Evolutionary conservation across 1,140 invertebrate genomes (phyloP), one percentile per base, ranked within the genome.

Genomic region (Hyles euphorbiae): DNA sequence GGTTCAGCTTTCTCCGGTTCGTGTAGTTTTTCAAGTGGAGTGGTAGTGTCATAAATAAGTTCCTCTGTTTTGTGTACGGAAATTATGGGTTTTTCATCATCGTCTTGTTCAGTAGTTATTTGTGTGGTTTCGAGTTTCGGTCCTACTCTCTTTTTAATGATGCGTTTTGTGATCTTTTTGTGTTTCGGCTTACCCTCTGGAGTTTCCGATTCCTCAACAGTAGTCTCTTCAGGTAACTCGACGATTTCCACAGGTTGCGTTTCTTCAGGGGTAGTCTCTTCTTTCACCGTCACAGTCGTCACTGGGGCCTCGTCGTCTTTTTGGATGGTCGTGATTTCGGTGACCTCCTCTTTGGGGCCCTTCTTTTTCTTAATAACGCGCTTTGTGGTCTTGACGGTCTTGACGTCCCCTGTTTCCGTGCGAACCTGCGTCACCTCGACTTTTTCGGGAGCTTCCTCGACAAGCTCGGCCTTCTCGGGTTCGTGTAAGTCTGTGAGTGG

Each of bases 51-150:
- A 55, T 76, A 70, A 5, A 61, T 58, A 0, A 65, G 11, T 33
- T 77, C 75, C 22, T 82, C 73, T 12, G 61, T 61, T 12, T 60
- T 73, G 61, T 84, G 72, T 47, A 72, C 64, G 33, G 65, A 65
- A 11, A 65, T 71, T 55, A 76, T 62, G 3, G 66, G 63, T 58
- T 64, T 33, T 48, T 65, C 58, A 61, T 81, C 7, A 40, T 65
- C 8, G 50, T 48, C 56, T 64, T 68, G 56, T 46, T 60, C 58
- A 36, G 62, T 70, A 3, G 59, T 63, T 44, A 67, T 67, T 60
- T 74, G 63, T 12, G 67, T 71, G 10, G 76, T 63, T 60, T 76
- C 66, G 56, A 68, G 63, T 53, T 70, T 70, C 8, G 68, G 63
- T 2, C 68, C 72, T 36, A 67, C 65, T 54, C 70, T 73, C 56